Evolutionary conservation across 1,140 invertebrate genomes (phyloP), one percentile per base, ranked within the genome.

Genomic region (Drosophila sulfurigaster): DNA sequence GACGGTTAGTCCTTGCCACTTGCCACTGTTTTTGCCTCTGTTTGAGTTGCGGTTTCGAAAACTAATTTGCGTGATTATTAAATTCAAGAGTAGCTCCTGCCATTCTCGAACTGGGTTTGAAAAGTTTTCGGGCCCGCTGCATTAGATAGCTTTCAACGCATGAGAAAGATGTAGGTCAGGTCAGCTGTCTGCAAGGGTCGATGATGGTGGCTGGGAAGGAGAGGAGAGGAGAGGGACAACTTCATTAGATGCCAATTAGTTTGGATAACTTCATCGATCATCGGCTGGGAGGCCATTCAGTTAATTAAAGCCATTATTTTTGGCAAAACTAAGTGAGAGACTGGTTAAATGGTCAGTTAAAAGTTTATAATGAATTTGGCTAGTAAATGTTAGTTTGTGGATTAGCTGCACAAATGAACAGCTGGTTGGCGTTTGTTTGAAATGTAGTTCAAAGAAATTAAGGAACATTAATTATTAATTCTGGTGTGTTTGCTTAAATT

Each of bases 31-130:
- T 57, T 32, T 57, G 70, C 52, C 52, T 70, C 49, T 69, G 77
- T 76, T 87, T 79, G 76, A 66, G 79, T 77, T 83, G 81, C 57
- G 85, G 81, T 79, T 89, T 86, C 69, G 82, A 91, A 89, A 90
- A 90, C 85, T 90, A 89, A 89, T 89, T 89, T 89, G 75, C 68
- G 85, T 90, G 78, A 90, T 91, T 89, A 90, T 89, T 89, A 85
- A 91, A 79, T 76, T 82, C 75, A 56, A 70, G 64, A 68, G 75
- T 70, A 66, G 62, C 15, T 15, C 45, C 45, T 48, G 45, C 45
- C 15, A 48, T 6, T 15, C n/a, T 48, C 5, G 7, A n/a, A 38
- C 35, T 8, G 13, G 15, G n/a, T 25, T 11, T 54, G 20, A 65
- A 74, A 64, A 74, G 51, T 70, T 78, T 83, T 76, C 6, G 49